Percentiles rank a stretch among this genome's conserved stretches.
Evolutionary conservation across 2,888 invertebrate genomes (phyloP).

Genomic region (Trichopria drosophilae): DNA sequence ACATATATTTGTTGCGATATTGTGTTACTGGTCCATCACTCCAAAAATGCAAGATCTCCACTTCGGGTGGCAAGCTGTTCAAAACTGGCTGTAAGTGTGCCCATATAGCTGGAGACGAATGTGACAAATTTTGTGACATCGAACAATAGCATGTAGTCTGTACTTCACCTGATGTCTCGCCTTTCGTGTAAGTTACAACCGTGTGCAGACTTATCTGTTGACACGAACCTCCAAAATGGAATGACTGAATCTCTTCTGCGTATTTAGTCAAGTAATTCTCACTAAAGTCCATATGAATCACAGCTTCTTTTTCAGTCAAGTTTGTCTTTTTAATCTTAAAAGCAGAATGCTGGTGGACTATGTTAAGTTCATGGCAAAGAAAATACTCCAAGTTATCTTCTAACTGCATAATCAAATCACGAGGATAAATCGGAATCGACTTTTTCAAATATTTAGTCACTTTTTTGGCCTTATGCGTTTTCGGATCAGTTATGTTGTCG

Average conservation of each 20-base stretch:
- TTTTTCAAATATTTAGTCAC: constrained; percentile 7
- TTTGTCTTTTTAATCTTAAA: constrained; percentile 32
- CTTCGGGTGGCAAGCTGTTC: too few species aligned
- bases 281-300: constrained; percentile 49
- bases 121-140: constrained; percentile 45
- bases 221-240: constrained; percentile 51
- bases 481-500: too few species aligned
- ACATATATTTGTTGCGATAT: too few species aligned
- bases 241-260: constrained; percentile 49
- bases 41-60: too few species aligned
- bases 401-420: constrained; percentile 13
- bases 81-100: constrained; percentile 48
- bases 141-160: constrained; percentile 41
- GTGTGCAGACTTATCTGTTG: constrained; percentile 50
- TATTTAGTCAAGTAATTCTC: constrained; percentile 52
- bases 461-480: too few species aligned
- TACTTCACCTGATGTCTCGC: background rate
- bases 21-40: too few species aligned
- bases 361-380: constrained; percentile 34
- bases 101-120: constrained; percentile 54
- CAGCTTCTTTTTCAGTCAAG: constrained; percentile 31
- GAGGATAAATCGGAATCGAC: background rate
- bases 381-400: constrained; percentile 8
- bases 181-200: constrained; percentile 45
- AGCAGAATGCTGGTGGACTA: constrained; percentile 28